These are phyloP conservation scores for Bruchidius siliquastri DNA, from an alignment of 2,888 invertebrate genomes.

Conservation along the genomic window DNA sequence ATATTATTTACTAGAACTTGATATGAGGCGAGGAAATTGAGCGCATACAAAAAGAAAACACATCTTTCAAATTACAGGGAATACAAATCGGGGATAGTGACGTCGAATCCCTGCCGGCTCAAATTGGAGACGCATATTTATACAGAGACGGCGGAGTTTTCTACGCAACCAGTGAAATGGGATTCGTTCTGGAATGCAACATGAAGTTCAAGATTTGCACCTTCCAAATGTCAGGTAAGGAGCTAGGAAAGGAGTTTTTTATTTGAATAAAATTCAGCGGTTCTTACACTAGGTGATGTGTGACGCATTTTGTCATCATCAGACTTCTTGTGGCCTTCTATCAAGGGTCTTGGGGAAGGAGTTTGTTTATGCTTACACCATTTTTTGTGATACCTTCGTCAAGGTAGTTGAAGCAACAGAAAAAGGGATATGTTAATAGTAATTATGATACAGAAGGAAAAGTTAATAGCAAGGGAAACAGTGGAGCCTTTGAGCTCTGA, in stretches of 20 bases:
- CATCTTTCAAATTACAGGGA: constrained; percentile 37
- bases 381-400: too few relatives aligned
- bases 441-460: too few relatives aligned
- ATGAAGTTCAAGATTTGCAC: constrained; percentile 62
- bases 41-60: not conserved
- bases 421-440: too few relatives aligned
- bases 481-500: too few relatives aligned
- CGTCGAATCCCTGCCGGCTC: constrained; percentile 52
- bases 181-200: constrained; percentile 60
- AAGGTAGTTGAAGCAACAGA: too few relatives aligned
- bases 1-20: not conserved
- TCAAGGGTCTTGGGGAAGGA: too few relatives aligned
- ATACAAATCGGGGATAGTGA: constrained; percentile 41
- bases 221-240: constrained; percentile 55
- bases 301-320: too few relatives aligned
- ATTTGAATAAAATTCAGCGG: not conserved
- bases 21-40: not conserved
- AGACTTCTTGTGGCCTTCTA: too few relatives aligned
- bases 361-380: too few relatives aligned
- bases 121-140: constrained; percentile 56
- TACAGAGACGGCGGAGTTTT: constrained; percentile 58
- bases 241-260: constrained; percentile 6
- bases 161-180: constrained; percentile 53
- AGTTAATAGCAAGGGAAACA: too few relatives aligned
- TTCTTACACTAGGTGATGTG: too few relatives aligned